Evolutionary conservation across 2,113 vertebrate genomes (phyloP).

Genomic region (Sciurus niger): DNA sequence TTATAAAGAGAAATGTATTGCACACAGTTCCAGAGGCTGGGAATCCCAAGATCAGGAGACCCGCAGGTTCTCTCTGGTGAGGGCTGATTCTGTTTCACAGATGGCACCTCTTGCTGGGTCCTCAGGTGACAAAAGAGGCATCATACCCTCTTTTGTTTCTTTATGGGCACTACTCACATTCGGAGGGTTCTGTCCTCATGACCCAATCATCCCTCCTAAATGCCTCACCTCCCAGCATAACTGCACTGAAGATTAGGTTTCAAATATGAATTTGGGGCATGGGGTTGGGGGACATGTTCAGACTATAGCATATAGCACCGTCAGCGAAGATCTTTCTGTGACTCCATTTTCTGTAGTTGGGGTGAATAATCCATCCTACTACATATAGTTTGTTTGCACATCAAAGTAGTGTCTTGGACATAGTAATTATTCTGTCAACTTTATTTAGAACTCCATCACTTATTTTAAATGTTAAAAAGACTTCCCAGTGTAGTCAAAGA

Average conservation of each 20-base stretch:
- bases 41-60: neutral
- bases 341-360: neutral
- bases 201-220: neutral
- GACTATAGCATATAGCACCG: neutral
- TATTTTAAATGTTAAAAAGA: slow-evolving; percentile 32
- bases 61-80: neutral
- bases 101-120: neutral
- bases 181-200: neutral
- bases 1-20: neutral
- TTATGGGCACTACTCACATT: neutral
- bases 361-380: neutral
- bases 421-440: neutral
- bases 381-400: neutral
- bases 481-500: neutral
- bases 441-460: neutral
- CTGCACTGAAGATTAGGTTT: neutral
- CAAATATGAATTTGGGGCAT: neutral
- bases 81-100: neutral
- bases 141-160: no score
- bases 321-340: neutral
- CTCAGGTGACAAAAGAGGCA: neutral
- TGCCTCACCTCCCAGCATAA: neutral
- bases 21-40: neutral
- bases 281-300: neutral
- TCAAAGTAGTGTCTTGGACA: neutral